Evolutionary conservation across 2,888 invertebrate genomes (phyloP), one percentile per base, ranked within the genome.

Genomic region (Myopa tessellatipennis): DNA sequence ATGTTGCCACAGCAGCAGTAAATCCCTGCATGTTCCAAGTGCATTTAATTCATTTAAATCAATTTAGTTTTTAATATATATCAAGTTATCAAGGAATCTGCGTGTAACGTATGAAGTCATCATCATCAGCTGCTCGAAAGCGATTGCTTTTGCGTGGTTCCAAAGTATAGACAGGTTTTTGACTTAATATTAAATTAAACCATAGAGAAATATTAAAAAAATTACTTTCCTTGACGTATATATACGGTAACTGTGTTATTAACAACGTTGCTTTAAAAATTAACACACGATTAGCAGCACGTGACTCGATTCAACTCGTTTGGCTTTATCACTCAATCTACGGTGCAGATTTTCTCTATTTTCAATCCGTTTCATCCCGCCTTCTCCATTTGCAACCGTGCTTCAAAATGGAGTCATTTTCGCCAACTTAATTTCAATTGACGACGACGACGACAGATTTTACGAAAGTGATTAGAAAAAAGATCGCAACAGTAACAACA

Each of bases 361-460:
- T 45, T 45, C 45, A 45, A 45, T 45, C 45, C 7, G 26, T 26
- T 26, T n/a, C 26, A 26, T 26, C 26, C 14, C 36, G 26, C 60
- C 26, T 60, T 2, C 26, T 60, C 26, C 60, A 18, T 45, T 45
- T 45, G 45, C 45, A 45, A 10, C 45, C 45, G 45, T 45, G 45
- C 10, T 45, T 16, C 38, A 50, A 58, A 70, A 70, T 70, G 45
- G 50, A 58, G 55, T 52, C 70, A 70, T 70, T 70, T 55, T 14
- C 14, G 55, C 55, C 55, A 16, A 55, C 50, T 50, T 50, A 50
- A 10, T 50, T 14, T 10, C n/a, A 63, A 26, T 26, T 26, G 26
- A 26, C 26, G 26, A 3, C 34, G 65, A 8, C 34, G 65, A 65
- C 16, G 65, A 65, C 63, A 65, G 34, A 65, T 36, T 38, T 65